Percentiles rank a stretch among this genome's conserved stretches.
Conservation (phyloP, 2,113 vertebrate genomes). For the Ascaphus truei region DNA sequence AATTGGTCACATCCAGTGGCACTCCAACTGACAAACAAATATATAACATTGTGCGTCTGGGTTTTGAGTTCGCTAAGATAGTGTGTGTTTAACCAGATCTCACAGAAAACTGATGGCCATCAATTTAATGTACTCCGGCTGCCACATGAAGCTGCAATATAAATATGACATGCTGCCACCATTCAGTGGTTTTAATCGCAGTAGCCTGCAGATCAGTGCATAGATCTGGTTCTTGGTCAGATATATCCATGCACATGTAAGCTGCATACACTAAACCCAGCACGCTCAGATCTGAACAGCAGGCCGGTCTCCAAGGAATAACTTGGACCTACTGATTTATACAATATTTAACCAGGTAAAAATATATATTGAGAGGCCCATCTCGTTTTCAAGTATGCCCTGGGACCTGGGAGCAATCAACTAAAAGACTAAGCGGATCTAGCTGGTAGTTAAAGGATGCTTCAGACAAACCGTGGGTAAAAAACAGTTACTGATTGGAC, state of each 20-base stretch:
- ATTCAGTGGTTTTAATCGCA: neutral
- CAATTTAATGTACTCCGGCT: too few relatives aligned
- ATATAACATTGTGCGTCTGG: too few relatives aligned
- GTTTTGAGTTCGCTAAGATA: too few relatives aligned
- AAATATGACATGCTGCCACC: neutral
- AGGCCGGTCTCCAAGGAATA: neutral
- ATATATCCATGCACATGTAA: neutral
- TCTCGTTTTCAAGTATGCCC: too few relatives aligned
- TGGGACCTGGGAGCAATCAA: slow-evolving; percentile 18
- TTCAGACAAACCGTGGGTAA: neutral
- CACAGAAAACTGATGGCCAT: too few relatives aligned
- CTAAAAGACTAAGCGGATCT: neutral
- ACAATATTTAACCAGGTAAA: too few relatives aligned
- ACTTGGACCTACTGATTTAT: too few relatives aligned
- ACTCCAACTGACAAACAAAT: too few relatives aligned
- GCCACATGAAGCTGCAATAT: neutral
- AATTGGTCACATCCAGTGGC: too few relatives aligned
- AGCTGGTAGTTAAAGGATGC: neutral
- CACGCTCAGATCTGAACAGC: neutral
- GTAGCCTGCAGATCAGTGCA: neutral
- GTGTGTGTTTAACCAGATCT: too few relatives aligned
- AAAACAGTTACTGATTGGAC: neutral
- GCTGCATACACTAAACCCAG: neutral
- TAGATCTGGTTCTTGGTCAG: neutral
- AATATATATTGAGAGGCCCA: too few relatives aligned